A percentile compares a stretch with the other conserved stretches of the same genome.
phyloP scores from a whole-genome alignment of 2,113 vertebrate species.

The Eulemur rufifrons region DNA sequence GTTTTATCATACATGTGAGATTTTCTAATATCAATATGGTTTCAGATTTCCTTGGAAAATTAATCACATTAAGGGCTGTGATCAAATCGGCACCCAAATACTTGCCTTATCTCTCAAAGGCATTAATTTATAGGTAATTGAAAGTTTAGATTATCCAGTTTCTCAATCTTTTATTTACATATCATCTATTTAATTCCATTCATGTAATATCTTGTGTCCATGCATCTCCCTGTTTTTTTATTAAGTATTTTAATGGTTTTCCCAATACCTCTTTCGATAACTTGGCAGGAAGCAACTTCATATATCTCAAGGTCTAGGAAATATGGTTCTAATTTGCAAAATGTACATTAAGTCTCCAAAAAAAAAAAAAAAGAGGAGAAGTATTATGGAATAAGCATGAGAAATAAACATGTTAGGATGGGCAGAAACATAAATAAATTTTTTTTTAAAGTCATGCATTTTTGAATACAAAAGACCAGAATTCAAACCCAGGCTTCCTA shows the following conservation, averaged over 20 bases:
- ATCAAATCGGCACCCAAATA: background rate
- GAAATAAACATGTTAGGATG: background rate
- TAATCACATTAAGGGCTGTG: background rate
- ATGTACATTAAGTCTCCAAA: background rate
- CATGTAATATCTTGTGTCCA: background rate
- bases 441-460: background rate
- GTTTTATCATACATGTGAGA: background rate
- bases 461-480: background rate
- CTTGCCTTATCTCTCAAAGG: background rate
- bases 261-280: background rate
- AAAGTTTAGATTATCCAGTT: background rate
- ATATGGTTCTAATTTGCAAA: background rate
- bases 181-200: background rate
- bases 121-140: background rate
- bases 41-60: background rate
- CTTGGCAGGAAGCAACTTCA: background rate
- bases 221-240: background rate
- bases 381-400: background rate
- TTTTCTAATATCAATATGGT: background rate
- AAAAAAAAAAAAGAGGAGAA: background rate
- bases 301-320: background rate
- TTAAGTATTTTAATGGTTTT: constrained; percentile 41
- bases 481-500: background rate
- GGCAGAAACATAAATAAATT: background rate
- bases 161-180: background rate